phyloP scores from a whole-genome alignment of 1,140 invertebrate species.

The Macrocentrus cingulum region DNA sequence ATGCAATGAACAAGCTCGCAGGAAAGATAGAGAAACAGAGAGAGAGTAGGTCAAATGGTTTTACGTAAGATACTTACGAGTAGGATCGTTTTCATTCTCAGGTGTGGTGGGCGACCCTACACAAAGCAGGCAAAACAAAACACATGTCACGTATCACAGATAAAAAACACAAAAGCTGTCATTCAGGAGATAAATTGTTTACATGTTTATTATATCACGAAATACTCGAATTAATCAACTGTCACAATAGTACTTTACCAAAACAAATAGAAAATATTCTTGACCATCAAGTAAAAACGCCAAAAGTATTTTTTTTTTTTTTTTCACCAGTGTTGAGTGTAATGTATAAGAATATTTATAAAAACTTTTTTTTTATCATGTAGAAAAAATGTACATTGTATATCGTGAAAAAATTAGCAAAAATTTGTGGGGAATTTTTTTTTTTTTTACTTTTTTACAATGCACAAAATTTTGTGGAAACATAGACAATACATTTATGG shows the following conservation, averaged over 20 bases:
- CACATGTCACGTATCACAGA: conserved; percentile 58
- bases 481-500: conserved; percentile 26
- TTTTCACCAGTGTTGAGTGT: too few relatives aligned
- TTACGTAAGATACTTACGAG: conserved; percentile 60
- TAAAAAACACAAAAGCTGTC: conserved; percentile 36
- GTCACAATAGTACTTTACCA: too few relatives aligned
- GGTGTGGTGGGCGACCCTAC: conserved; percentile 62
- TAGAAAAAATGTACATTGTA: too few relatives aligned
- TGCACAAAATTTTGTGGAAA: conserved; percentile 14
- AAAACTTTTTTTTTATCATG: too few relatives aligned
- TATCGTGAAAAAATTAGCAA: too few relatives aligned
- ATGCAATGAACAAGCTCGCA: conserved; percentile 15
- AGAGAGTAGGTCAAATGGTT: conserved; percentile 29
- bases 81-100: conserved; percentile 62
- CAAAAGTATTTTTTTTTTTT: too few relatives aligned
- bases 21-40: conserved; percentile 8
- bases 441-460: too few relatives aligned
- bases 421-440: too few relatives aligned
- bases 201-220: not conserved
- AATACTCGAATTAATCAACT: too few relatives aligned
- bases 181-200: not conserved
- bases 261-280: too few relatives aligned
- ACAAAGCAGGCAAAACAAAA: conserved; percentile 59
- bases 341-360: too few relatives aligned
- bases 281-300: too few relatives aligned